phyloP scores from a whole-genome alignment of 1,140 invertebrate genomes.

The Trichonephila clavipes region DNA sequence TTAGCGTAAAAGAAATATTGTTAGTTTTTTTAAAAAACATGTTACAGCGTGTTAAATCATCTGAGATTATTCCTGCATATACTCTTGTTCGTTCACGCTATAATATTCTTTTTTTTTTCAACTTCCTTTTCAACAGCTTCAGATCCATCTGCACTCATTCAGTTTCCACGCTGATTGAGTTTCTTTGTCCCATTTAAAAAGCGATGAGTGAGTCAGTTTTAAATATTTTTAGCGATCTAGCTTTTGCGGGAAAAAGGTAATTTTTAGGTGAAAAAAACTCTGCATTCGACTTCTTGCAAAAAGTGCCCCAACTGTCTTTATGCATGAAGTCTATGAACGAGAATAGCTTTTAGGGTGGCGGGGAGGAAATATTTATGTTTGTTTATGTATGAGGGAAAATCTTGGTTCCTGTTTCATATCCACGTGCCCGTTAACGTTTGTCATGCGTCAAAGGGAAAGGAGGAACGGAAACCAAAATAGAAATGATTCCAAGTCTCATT shows the following conservation, averaged over 20 bases:
- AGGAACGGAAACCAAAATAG: slow-evolving; percentile 6
- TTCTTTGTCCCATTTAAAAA: not conserved
- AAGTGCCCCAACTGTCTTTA: not conserved
- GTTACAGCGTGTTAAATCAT: too few relatives aligned
- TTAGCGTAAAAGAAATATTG: too few relatives aligned
- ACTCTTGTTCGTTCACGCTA: too few relatives aligned
- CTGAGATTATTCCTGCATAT: too few relatives aligned
- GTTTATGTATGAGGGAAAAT: slow-evolving; percentile 40
- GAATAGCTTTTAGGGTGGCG: slow-evolving; percentile 35
- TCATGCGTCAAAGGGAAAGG: slow-evolving; percentile 64
- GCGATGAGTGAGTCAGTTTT: not conserved
- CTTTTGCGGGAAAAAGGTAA: not conserved
- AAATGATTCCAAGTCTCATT: slow-evolving; percentile 2
- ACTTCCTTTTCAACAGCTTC: too few relatives aligned
- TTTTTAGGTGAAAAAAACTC: not conserved
- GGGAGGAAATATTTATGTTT: slow-evolving; percentile 56
- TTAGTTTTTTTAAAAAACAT: too few relatives aligned
- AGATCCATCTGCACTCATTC: not conserved
- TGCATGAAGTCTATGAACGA: slow-evolving; percentile 11
- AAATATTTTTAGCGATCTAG: not conserved
- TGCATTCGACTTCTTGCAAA: not conserved
- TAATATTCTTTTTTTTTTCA: too few relatives aligned
- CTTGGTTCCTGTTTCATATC: slow-evolving; percentile 67
- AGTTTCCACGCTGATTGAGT: not conserved
- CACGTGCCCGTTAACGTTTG: slow-evolving; percentile 21